Evolutionary conservation across 2,113 vertebrate species (phyloP), one percentile per base, ranked within the genome.

Genomic region (Solea solea): DNA sequence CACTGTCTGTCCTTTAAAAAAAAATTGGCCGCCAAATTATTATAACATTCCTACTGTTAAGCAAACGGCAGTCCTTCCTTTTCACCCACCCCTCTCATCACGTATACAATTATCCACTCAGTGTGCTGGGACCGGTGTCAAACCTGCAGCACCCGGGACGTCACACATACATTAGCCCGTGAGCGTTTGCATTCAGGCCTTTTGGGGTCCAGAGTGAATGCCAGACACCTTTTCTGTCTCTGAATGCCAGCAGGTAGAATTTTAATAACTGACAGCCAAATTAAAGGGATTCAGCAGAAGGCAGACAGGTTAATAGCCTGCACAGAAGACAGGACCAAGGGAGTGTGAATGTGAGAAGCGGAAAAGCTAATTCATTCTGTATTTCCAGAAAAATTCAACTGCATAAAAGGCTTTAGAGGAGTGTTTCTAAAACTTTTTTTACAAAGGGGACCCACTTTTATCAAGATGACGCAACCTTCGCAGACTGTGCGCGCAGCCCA

Each of bases 251-350:
- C 80, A 83, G 83, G 80, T 62, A 81, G 68, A 80, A 81, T 84
- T 90, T 88, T 84, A 89, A 90, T 89, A 88, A 89, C 52, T 87
- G 89, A 91, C 70, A 49, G 78, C 73, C 87, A 93, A 93, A 93
- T 91, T 87, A 89, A 72, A 91, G 87, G 82, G 78, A 87, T 82
- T 87, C 82, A 60, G 74, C 71, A 70, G 75, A 73, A 69, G 81
- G 72, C 62, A 72, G 91, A 92, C 88, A 91, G 79, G 86, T 90
- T 91, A 92, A 92, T 92, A 89, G 88, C 86, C 64, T 76, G 70
- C 53, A 11, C 66, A 63, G 76, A 86, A 86, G 84, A 85, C 74
- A 25, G 65, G 68, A 74, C n/a, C n/a, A 72, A 45, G 57, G 40
- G 62, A 50, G 57, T 40, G 60, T 6, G 34, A 34, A 34, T 53